These are phyloP conservation scores for Gyrodactylus bullatarudis DNA, from an alignment of 1,140 invertebrate species.

Conservation along the genomic window DNA sequence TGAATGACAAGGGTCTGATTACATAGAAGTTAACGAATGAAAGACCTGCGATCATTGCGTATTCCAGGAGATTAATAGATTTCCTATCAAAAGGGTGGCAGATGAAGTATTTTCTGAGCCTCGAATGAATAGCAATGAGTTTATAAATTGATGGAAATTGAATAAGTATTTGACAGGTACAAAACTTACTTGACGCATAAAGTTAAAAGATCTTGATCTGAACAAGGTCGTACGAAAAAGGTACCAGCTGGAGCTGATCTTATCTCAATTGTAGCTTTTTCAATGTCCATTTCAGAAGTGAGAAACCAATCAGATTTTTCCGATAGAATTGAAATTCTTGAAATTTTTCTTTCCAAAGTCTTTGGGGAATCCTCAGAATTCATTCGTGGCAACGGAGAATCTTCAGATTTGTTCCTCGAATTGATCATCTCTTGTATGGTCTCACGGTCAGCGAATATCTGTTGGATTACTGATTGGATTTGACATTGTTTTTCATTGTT, in stretches of 20 bases:
- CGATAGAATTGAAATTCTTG: neutral
- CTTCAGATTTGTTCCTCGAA: no score
- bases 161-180: no score
- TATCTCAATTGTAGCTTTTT: neutral
- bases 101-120: no score
- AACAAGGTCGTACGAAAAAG: neutral
- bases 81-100: no score
- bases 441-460: neutral
- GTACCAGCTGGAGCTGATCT: neutral
- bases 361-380: neutral
- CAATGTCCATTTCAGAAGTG: neutral
- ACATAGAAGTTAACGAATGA: no score
- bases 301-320: neutral
- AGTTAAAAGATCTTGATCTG: neutral
- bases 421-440: neutral
- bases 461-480: neutral
- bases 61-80: no score
- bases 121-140: no score
- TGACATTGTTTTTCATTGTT: neutral
- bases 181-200: neutral
- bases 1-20: no score
- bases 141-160: no score
- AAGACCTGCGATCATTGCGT: no score
- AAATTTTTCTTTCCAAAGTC: neutral
- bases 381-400: no score